Percentiles rank a stretch among this genome's conserved stretches.
phyloP scores from a whole-genome alignment of 2,888 invertebrate species.

The Tetanocera ferruginea region DNA sequence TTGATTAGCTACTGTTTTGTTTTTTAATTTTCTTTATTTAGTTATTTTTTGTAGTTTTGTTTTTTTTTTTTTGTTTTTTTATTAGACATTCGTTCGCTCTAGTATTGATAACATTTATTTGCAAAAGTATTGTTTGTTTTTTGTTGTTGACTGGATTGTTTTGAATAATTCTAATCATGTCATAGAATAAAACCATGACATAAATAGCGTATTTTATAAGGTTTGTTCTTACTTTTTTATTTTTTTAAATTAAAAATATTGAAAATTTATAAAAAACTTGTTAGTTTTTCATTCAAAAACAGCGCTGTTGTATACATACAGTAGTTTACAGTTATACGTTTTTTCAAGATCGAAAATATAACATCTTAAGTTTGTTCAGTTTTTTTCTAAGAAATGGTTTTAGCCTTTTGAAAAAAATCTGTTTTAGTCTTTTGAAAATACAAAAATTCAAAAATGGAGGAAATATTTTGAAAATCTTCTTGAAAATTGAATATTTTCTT shows the following conservation, averaged over 20 bases:
- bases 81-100: constrained; percentile 1
- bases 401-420: no score
- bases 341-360: no score
- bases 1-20: constrained; percentile 2
- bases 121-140: background rate
- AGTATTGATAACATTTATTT: constrained; percentile 25
- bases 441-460: no score
- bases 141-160: background rate
- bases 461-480: no score
- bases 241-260: background rate
- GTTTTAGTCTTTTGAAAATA: no score
- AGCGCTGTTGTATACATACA: background rate
- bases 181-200: constrained; percentile 5
- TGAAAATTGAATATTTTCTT: no score
- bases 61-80: background rate
- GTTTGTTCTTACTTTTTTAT: no score
- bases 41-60: background rate
- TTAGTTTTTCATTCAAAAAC: background rate
- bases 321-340: background rate
- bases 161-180: background rate
- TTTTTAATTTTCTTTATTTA: background rate
- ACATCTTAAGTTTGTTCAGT: background rate
- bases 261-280: background rate
- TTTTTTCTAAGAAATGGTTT: background rate
- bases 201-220: background rate